These are phyloP conservation scores for Panulirus ornatus DNA, from an alignment of 1,140 invertebrate genomes.

Conservation along the genomic window DNA sequence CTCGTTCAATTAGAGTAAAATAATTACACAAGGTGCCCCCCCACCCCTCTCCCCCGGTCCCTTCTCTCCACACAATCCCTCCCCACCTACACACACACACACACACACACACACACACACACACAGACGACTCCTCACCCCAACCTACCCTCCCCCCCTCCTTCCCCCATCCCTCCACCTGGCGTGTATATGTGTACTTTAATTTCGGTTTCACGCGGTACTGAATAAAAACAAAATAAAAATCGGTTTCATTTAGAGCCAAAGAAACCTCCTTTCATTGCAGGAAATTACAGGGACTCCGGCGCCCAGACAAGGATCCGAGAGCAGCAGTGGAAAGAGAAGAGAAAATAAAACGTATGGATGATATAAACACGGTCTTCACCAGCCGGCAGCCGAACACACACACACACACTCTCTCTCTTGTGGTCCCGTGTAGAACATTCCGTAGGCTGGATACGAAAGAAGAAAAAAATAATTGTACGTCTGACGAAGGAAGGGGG, in stretches of 20 bases:
- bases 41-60: neutral
- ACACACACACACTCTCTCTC: too few species aligned
- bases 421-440: too few species aligned
- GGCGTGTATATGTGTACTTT: slow-evolving; percentile 19
- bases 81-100: neutral
- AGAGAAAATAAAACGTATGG: neutral
- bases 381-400: too few species aligned
- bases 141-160: neutral
- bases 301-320: neutral
- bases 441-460: too few species aligned
- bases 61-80: neutral
- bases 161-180: slow-evolving; percentile 10
- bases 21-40: slow-evolving; percentile 52
- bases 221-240: neutral
- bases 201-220: neutral
- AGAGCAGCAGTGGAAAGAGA: neutral
- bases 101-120: neutral
- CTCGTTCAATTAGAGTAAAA: slow-evolving; percentile 68
- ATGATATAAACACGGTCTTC: too few species aligned
- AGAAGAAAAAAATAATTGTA: too few species aligned
- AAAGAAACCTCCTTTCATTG: neutral
- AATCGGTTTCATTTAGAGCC: neutral
- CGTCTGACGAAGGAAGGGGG: neutral
- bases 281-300: neutral
- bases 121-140: neutral